A percentile compares a stretch with the other conserved stretches of the same genome.
phyloP scores from a whole-genome alignment of 2,797 vertebrate species.

The Liasis olivaceus region DNA sequence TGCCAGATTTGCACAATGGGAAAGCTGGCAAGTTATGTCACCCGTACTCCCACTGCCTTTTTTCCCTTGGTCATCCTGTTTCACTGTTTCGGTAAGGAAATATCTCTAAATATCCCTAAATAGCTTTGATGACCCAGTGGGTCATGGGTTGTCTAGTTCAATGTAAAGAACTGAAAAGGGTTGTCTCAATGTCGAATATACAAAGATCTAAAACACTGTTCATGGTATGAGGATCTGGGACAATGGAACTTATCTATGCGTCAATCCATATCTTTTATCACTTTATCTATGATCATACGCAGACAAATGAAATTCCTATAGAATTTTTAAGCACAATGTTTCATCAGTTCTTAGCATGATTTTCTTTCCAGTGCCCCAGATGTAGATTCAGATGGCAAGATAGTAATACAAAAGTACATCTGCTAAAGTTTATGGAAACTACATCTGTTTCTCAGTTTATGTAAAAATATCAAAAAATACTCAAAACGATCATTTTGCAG shows the following conservation, averaged over 20 bases:
- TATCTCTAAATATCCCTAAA: too few relatives aligned
- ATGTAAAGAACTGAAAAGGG: neutral
- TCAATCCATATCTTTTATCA: neutral
- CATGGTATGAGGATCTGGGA: neutral
- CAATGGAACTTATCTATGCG: neutral
- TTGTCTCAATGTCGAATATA: neutral
- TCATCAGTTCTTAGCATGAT: neutral
- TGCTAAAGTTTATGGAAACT: neutral
- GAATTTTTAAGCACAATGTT: neutral
- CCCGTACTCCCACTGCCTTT: too few relatives aligned
- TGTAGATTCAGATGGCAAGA: constrained; percentile 4
- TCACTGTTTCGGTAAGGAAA: too few relatives aligned
- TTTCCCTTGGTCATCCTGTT: too few relatives aligned
- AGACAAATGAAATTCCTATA: neutral
- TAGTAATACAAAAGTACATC: neutral
- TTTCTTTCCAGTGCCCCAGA: neutral
- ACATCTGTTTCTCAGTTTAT: constrained; percentile 5
- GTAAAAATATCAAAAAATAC: neutral
- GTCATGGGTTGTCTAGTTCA: neutral
- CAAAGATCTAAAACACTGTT: neutral
- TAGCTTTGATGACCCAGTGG: too few relatives aligned
- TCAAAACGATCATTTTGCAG: neutral
- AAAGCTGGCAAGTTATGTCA: too few relatives aligned
- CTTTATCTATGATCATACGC: neutral
- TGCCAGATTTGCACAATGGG: too few relatives aligned